Conservation (phyloP, 2,888 invertebrate genomes). For the Orthosia gothica region DNA sequence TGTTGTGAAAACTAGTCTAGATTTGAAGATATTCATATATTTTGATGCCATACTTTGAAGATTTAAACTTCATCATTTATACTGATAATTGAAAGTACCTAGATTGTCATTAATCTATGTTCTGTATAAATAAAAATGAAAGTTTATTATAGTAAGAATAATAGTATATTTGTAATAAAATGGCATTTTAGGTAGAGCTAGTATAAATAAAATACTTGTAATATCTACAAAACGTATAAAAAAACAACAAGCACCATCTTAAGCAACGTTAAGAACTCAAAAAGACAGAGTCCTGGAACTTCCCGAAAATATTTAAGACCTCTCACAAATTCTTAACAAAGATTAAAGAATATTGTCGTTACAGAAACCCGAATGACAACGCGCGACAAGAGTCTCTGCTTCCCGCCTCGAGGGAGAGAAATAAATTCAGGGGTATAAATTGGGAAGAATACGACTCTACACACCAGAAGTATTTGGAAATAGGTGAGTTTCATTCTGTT, state of each 20-base stretch:
- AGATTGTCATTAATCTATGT: too few species aligned
- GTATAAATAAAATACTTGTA: too few species aligned
- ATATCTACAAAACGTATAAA: background rate
- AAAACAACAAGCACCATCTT: background rate
- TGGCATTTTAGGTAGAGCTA: too few species aligned
- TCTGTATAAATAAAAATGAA: too few species aligned
- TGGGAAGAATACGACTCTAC: conserved; percentile 98
- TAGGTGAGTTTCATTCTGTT: conserved; percentile 92
- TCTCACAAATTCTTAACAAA: conserved; percentile 15
- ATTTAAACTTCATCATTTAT: too few species aligned
- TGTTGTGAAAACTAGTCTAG: background rate
- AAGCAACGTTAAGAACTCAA: background rate
- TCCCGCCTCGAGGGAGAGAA: conserved; percentile 96
- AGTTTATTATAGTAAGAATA: too few species aligned
- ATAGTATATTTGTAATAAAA: too few species aligned
- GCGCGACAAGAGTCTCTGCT: conserved; percentile 94
- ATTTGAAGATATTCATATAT: too few species aligned
- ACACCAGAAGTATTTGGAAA: conserved; percentile 98
- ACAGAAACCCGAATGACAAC: conserved; percentile 96
- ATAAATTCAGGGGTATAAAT: conserved; percentile 95
- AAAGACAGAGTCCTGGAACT: conserved; percentile 1
- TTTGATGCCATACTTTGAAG: too few species aligned
- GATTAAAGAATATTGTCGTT: conserved; percentile 58
- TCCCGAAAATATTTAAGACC: background rate
- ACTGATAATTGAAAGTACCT: too few species aligned